phyloP scores from a whole-genome alignment of 1,140 invertebrate genomes.

The Carposina sasakii region DNA sequence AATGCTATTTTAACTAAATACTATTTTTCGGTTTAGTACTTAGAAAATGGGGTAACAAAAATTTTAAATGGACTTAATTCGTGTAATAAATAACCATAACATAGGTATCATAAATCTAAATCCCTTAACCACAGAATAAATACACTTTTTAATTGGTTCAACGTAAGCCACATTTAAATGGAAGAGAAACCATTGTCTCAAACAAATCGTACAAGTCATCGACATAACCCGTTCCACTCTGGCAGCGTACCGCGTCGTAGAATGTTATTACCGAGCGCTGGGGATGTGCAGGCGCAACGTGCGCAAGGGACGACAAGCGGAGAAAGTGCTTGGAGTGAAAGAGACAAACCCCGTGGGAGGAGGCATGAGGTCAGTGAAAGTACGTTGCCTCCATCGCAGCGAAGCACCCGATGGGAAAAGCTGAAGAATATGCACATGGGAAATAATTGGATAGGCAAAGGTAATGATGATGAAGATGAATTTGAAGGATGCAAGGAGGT shows the following conservation, averaged over 20 bases:
- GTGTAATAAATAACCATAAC: too few species aligned
- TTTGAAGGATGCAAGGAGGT: too few species aligned
- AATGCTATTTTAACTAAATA: too few species aligned
- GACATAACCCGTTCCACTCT: slow-evolving; percentile 67
- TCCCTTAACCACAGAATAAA: too few species aligned
- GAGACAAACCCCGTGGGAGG: slow-evolving; percentile 52
- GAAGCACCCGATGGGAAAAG: slow-evolving; percentile 64
- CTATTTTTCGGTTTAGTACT: too few species aligned
- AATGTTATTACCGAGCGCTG: slow-evolving; percentile 69
- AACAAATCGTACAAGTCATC: slow-evolving; percentile 63
- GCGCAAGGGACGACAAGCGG: slow-evolving; percentile 37
- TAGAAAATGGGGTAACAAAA: too few species aligned
- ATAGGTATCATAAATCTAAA: too few species aligned
- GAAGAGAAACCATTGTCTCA: slow-evolving; percentile 66
- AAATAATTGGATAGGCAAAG: too few species aligned
- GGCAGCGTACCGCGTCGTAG: slow-evolving; percentile 64
- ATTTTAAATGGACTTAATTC: too few species aligned
- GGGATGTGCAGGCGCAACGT: slow-evolving; percentile 64
- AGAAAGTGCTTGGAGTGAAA: slow-evolving; percentile 44
- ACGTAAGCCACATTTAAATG: too few species aligned
- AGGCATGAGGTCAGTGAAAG: slow-evolving; percentile 69
- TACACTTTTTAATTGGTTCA: too few species aligned
- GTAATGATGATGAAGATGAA: too few species aligned
- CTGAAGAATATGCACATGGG: slow-evolving; percentile 49
- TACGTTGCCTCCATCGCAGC: slow-evolving; percentile 64